These are phyloP conservation scores for Tapera naevia DNA, from an alignment of 2,797 vertebrate genomes.

Conservation along the genomic window DNA sequence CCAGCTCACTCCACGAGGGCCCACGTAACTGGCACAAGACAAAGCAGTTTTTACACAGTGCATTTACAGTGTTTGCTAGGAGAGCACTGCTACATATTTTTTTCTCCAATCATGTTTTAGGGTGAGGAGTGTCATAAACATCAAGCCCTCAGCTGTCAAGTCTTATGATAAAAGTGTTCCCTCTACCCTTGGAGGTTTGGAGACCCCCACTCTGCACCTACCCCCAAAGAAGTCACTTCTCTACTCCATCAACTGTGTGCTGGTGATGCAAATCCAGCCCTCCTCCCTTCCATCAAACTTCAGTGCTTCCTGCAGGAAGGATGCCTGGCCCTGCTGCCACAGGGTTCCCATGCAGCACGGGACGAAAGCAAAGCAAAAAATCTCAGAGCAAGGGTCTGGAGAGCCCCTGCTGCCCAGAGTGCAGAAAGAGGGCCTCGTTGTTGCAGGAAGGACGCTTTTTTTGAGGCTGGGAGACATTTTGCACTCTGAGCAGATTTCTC, in stretches of 20 bases:
- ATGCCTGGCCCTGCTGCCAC: neutral
- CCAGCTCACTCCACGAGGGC: neutral
- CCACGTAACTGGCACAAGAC: neutral
- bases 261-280: neutral
- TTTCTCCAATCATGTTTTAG: neutral
- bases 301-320: neutral
- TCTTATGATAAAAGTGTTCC: neutral
- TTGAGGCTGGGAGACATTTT: neutral
- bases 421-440: neutral
- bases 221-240: neutral
- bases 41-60: neutral
- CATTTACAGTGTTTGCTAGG: neutral
- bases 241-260: neutral
- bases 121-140: neutral
- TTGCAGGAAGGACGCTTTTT: neutral
- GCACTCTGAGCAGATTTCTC: conserved; percentile 1
- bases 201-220: neutral
- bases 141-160: neutral
- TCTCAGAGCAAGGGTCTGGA: neutral
- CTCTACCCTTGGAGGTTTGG: neutral
- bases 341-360: neutral
- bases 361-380: neutral
- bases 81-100: neutral
- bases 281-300: neutral
- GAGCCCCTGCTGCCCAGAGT: neutral